These are phyloP conservation scores for Sciaenops ocellatus DNA, from an alignment of 2,797 vertebrate species.

Conservation along the genomic window DNA sequence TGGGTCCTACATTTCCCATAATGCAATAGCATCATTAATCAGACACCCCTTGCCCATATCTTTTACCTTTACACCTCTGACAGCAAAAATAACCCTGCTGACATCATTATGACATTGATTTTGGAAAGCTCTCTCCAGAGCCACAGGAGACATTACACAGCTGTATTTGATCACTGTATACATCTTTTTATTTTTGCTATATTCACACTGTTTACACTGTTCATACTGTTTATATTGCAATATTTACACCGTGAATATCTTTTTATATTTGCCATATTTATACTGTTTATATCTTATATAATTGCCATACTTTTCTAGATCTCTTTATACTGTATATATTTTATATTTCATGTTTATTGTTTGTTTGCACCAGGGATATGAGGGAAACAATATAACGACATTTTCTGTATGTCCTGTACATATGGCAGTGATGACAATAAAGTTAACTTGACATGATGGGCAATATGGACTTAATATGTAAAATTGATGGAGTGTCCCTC, in stretches of 20 bases:
- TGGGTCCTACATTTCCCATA: not conserved
- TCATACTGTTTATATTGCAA: too few relatives aligned
- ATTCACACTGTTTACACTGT: too few relatives aligned
- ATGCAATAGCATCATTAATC: conserved; percentile 1
- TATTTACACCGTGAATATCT: too few relatives aligned
- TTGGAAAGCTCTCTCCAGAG: not conserved
- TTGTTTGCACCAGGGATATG: not conserved
- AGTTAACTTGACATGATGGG: not conserved
- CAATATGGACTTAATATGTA: not conserved
- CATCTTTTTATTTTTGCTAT: too few relatives aligned
- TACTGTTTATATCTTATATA: too few relatives aligned
- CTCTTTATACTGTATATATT: too few relatives aligned
- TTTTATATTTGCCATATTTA: too few relatives aligned
- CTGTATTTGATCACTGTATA: too few relatives aligned
- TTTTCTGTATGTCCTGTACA: too few relatives aligned
- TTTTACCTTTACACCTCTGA: not conserved
- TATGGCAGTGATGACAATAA: not conserved
- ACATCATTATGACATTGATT: not conserved
- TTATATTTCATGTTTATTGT: too few relatives aligned
- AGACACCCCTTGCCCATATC: not conserved
- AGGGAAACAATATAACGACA: too few relatives aligned
- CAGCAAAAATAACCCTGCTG: not conserved
- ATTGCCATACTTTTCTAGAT: too few relatives aligned
- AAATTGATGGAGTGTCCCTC: not conserved
- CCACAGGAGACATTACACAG: not conserved